Evolutionary conservation across 2,888 invertebrate genomes (phyloP), one percentile per base, ranked within the genome.

Genomic region (Cerastoderma edule): DNA sequence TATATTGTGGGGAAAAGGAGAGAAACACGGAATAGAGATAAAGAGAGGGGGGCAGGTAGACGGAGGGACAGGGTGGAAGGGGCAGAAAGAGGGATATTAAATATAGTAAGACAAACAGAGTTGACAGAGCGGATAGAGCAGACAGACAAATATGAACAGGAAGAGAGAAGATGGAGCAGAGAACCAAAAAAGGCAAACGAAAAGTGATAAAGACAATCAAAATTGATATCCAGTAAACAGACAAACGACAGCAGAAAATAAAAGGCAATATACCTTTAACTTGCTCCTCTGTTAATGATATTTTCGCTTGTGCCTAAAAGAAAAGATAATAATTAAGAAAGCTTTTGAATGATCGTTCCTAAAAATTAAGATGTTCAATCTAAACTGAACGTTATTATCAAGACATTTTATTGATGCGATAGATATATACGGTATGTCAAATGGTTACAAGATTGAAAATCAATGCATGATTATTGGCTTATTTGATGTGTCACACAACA

Each of bases 281-380:
- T 56, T 68, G 68, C 30, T 68, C 68, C 13, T 68, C 68, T 3
- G 56, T 39, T 4, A 68, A 39, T 4, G 68, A 54, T 19, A 19
- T 30, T 39, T 57, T 68, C 2, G 35, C 19, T 57, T 68, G 44
- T 27, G 68, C 68, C 57, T 68, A 66, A 66, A 2, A 64, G n/a
- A 44, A 8, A 64, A 27, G 39, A 39, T 24, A n/a, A 35, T 27
- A 10, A 33, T 3, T 35, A n/a, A 30, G 4, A 19, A 57, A 24
- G n/a, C 39, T 39, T 39, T 39, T 39, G 39, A 10, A 10, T 39
- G 16, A 39, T 8, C 10, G 39, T 39, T 39, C 8, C 39, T 13
- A 39, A 39, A 8, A 8, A 16, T 8, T 13, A 39, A 39, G 16
- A 10, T 13, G 39, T 13, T 19, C 48, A 22, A n/a, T 48, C 48